Conservation (phyloP, 2,113 vertebrate species). For the Parotia lawesii region DNA sequence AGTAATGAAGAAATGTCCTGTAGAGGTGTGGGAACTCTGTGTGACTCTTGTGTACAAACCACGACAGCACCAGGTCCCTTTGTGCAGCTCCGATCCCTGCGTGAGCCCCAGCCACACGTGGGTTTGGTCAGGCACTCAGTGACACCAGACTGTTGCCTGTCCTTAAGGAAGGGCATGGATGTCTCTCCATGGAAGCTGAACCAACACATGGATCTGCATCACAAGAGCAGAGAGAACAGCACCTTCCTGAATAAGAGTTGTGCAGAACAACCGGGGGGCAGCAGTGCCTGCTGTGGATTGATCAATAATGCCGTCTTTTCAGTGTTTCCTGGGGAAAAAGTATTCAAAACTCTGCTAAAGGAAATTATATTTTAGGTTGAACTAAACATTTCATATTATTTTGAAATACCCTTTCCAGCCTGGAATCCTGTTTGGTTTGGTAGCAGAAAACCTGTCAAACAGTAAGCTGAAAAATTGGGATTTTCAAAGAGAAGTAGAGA, state of each 20-base stretch:
- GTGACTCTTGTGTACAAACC: not conserved
- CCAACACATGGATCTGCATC: not conserved
- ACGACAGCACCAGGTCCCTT: not conserved
- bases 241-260: not conserved
- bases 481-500: not conserved
- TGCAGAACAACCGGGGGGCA: not conserved
- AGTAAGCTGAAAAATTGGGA: not conserved
- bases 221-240: not conserved
- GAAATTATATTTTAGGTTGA: not conserved
- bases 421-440: not conserved
- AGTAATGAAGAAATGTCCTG: not conserved
- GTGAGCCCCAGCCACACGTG: not conserved
- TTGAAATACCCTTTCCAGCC: not conserved
- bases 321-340: not conserved
- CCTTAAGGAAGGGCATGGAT: not conserved
- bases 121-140: not conserved
- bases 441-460: not conserved
- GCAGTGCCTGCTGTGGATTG: not conserved
- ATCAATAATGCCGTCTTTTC: not conserved
- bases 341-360: not conserved
- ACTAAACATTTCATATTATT: not conserved
- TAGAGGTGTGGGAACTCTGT: not conserved
- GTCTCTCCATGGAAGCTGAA: not conserved
- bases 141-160: not conserved
- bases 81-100: not conserved